Base-by-base conservation (phyloP, 23 tunicate genomes). In the Ascidia mentula region DNA sequence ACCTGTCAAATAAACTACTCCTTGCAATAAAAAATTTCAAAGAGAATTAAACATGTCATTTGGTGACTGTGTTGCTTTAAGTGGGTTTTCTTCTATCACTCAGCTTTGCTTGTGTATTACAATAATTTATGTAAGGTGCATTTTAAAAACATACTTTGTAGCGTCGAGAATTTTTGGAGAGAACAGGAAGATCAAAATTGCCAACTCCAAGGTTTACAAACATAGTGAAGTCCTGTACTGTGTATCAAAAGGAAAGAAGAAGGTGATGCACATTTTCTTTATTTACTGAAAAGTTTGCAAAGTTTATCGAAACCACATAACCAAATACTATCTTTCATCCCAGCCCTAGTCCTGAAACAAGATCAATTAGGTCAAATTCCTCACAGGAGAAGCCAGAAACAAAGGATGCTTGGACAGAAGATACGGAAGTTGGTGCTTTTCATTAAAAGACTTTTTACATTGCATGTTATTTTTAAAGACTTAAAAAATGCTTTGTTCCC, bases 91-190 rank as follows among this genome's bases (percentile, higher is more conserved):
- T n/a, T n/a, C n/a, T n/a, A n/a, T n/a, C n/a, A n/a, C n/a, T n/a
- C n/a, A n/a, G n/a, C n/a, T n/a, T n/a, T n/a, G n/a, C n/a, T n/a
- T n/a, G n/a, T n/a, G n/a, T n/a, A n/a, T n/a, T n/a, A n/a, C n/a
- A n/a, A 28, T 18, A 26, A 69, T 20, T 69, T 15, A 17, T 15
- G 60, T 17, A 45, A 15, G 17, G 18, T 15, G 18, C 17, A 45
- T 45, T 15, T 15, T 45, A 15, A 17, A 45, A 45, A 17, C 18
- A 15, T 45, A 45, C 18, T 18, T 70, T 70, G 17, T 7, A 74
- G 78, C 78, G 78, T 1, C 36, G 46, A 74, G 46, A 37, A 30
- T 74, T 38, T 39, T 46, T 74, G 4, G 78, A 74, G 18, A 74
- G 34, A 17, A 74, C 12, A 28, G 78, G 78, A 2, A 38, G 53